These are phyloP conservation scores for Sarcophaga variegata DNA, from an alignment of 2,888 invertebrate genomes.

Conservation along the genomic window DNA sequence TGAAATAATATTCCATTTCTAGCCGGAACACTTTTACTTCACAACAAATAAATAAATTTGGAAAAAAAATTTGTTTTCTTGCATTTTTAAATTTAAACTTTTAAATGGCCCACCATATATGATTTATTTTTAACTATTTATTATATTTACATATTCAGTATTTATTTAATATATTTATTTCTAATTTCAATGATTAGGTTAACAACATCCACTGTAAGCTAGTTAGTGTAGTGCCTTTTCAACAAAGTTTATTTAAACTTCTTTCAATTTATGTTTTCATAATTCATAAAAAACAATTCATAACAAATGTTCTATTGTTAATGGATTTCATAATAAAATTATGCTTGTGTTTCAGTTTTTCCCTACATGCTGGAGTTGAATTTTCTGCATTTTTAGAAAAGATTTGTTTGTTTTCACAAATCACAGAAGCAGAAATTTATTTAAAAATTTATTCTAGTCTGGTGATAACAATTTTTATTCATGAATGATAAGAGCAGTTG, in stretches of 20 bases:
- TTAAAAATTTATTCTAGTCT: slow-evolving; percentile 59
- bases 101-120: no score
- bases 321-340: slow-evolving; percentile 34
- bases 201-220: no score
- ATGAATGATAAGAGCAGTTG: slow-evolving; percentile 38
- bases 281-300: background rate
- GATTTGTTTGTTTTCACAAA: slow-evolving; percentile 12
- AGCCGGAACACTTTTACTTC: no score
- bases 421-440: slow-evolving; percentile 58
- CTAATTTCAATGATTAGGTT: no score
- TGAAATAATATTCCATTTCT: no score
- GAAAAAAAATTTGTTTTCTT: no score
- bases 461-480: slow-evolving; percentile 48
- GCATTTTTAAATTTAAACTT: no score
- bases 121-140: no score
- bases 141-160: no score
- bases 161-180: no score
- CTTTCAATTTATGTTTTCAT: background rate
- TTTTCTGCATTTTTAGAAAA: background rate
- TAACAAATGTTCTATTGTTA: slow-evolving; percentile 5
- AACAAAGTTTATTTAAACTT: background rate
- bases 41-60: no score
- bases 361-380: background rate
- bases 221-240: no score
- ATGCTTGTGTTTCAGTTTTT: background rate